A percentile compares a stretch with the other conserved stretches of the same genome.
phyloP scores from a whole-genome alignment of 2,797 vertebrate genomes.

The Smutsia temminckii region DNA sequence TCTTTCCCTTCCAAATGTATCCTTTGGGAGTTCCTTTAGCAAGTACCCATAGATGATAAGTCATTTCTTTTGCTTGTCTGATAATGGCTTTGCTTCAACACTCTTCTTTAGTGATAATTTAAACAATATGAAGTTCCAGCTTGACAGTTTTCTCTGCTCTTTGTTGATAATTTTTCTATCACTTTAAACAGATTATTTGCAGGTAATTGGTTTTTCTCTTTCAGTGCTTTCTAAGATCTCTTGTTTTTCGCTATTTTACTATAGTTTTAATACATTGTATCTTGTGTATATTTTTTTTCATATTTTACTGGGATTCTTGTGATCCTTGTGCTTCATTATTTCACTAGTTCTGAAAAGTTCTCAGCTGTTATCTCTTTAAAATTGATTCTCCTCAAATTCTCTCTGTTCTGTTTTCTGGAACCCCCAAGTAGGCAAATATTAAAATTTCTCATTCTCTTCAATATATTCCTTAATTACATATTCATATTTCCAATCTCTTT shows the following conservation, averaged over 20 bases:
- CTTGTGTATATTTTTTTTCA: neutral
- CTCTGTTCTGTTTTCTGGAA: neutral
- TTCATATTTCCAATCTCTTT: neutral
- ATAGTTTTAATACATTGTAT: neutral
- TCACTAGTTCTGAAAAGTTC: neutral
- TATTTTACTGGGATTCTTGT: neutral
- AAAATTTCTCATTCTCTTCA: neutral
- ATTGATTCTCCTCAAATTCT: neutral
- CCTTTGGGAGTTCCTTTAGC: neutral
- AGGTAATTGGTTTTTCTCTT: neutral
- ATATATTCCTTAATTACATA: neutral
- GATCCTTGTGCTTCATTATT: neutral
- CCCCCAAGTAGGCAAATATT: neutral
- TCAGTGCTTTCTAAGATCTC: neutral
- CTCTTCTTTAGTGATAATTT: neutral
- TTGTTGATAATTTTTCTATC: neutral
- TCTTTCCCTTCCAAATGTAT: neutral
- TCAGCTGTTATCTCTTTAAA: neutral
- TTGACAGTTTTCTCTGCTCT: neutral
- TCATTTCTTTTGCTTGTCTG: neutral
- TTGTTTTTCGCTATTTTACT: neutral
- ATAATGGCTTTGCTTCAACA: neutral
- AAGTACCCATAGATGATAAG: neutral
- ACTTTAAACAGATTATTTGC: neutral
- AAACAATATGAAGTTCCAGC: neutral